Conservation (phyloP, 2,797 vertebrate species). For the Sternarchorhynchus goeldii region DNA sequence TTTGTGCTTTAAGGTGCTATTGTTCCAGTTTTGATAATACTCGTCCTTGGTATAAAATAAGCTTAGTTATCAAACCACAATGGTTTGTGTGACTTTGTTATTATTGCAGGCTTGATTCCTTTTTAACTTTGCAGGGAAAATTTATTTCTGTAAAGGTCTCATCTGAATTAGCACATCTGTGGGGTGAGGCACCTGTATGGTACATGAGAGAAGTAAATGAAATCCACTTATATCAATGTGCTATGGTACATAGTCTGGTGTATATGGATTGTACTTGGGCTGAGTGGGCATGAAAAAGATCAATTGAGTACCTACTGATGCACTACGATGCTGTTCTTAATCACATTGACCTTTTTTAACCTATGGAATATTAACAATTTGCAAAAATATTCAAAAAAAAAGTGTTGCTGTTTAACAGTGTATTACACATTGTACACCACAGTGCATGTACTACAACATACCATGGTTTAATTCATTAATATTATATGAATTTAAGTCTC, state of each 20-base stretch:
- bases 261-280: not conserved
- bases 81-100: conserved; percentile 11
- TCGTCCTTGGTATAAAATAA: not conserved
- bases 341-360: conserved; percentile 1
- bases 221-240: conserved; percentile 13
- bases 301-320: not conserved
- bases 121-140: conserved; percentile 38
- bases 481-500: too few relatives aligned
- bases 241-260: not conserved
- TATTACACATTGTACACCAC: too few relatives aligned
- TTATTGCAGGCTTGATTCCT: conserved; percentile 13
- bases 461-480: too few relatives aligned
- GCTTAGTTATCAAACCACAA: not conserved
- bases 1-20: not conserved
- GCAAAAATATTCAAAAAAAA: not conserved
- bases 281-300: not conserved
- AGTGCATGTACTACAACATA: too few relatives aligned
- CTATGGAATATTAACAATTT: not conserved
- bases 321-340: not conserved
- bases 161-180: conserved; percentile 40
- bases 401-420: not conserved
- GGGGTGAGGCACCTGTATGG: conserved; percentile 13
- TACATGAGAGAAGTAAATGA: conserved; percentile 20
- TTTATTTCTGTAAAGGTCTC: conserved; percentile 38
- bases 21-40: conserved; percentile 2